Evolutionary conservation across 1,140 invertebrate genomes (phyloP), one percentile per base, ranked within the genome.

Genomic region (Lepidurus arcticus): DNA sequence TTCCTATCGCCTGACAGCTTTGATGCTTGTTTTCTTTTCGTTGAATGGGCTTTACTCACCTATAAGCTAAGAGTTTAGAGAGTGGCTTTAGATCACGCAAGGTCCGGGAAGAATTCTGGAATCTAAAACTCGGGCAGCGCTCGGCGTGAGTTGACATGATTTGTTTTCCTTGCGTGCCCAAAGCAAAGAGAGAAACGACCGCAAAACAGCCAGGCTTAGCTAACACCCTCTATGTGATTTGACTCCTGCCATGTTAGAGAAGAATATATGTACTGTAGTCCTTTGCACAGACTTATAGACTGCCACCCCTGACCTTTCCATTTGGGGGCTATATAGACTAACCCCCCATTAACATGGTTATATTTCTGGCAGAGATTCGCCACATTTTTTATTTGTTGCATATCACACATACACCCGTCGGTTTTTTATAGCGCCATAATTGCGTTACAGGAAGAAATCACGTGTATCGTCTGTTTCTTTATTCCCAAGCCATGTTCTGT

Each of bases 141-240:
- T n/a, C n/a, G 53, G 53, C 53, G 21, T 21, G 53, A 65, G 53
- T 8, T 65, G 53, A 21, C 53, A 65, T 65, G 53, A n/a, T 21
- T 65, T 65, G 53, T 65, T 65, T 65, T 13, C 21, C 16, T 65
- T 65, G 53, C 53, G 53, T 65, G 53, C 13, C 34, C 53, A 65
- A 16, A 65, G 53, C 53, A 65, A 65, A 65, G 53, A 65, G 53
- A 65, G 53, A 65, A 65, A 65, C 53, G 53, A 65, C 53, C 53
- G 53, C n/a, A 65, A 21, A 65, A 65, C 53, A 65, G 53, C 53
- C 53, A 65, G 21, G 16, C 53, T 65, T 34, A 34, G 13, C 53
- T 7, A 65, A 65, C 53, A 65, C 53, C 53, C 53, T 65, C 53
- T 21, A 65, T 65, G 21, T 65, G 53, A 65, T 65, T 65, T 13